phyloP scores from a whole-genome alignment of 1,140 invertebrate genomes.

The Drosophila ambigua region DNA sequence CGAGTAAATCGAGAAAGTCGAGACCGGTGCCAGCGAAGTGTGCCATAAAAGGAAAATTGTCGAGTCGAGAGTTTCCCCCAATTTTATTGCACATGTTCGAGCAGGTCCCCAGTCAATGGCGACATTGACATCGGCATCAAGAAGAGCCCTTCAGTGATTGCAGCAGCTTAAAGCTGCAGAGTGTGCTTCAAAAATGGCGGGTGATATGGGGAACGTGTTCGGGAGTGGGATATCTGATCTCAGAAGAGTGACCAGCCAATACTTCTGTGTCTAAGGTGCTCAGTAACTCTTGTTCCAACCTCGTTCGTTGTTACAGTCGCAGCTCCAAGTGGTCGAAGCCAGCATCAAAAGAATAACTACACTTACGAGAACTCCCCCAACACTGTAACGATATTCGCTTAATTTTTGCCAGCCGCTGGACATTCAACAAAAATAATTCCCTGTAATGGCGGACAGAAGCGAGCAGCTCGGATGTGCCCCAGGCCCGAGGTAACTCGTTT shows the following conservation, averaged over 20 bases:
- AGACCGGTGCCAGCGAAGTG: constrained; percentile 60
- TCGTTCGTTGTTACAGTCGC: too few relatives aligned
- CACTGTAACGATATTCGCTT: background rate
- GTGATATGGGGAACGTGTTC: background rate
- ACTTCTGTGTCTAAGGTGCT: too few relatives aligned
- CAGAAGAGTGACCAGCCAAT: too few relatives aligned
- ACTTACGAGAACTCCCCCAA: too few relatives aligned
- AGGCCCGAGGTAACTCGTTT: constrained; percentile 5
- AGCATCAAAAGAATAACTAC: too few relatives aligned
- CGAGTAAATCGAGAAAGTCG: constrained; percentile 53
- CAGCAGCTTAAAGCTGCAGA: constrained; percentile 35
- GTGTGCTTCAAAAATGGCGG: constrained; percentile 7
- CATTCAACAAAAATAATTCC: constrained; percentile 15
- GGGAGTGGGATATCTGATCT: too few relatives aligned
- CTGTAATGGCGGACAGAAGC: constrained; percentile 1
- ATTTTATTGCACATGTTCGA: constrained; percentile 61
- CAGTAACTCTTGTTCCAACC: too few relatives aligned
- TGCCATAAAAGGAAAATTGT: constrained; percentile 67
- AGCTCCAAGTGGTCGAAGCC: too few relatives aligned
- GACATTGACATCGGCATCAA: constrained; percentile 24
- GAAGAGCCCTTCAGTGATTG: constrained; percentile 15
- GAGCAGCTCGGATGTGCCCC: constrained; percentile 13
- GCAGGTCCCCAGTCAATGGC: constrained; percentile 48
- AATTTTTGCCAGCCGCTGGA: background rate
- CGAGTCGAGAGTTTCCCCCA: constrained; percentile 53